Percentiles rank a stretch among this genome's conserved stretches.
Evolutionary conservation across 2,797 vertebrate genomes (phyloP).

Genomic region (Cossypha polioptera): DNA sequence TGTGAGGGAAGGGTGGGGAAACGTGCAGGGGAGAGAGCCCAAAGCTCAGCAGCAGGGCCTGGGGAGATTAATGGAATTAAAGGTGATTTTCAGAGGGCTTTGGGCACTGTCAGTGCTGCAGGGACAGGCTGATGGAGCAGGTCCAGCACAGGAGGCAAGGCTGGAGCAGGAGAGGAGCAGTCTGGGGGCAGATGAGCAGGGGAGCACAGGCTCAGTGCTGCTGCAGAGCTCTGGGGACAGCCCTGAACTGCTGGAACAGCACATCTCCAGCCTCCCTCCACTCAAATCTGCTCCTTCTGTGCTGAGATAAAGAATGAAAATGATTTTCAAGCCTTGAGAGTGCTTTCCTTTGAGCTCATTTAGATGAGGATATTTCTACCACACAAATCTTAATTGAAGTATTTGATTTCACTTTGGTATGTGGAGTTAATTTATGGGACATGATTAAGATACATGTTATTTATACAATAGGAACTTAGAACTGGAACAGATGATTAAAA

Average conservation of each 20-base stretch:
- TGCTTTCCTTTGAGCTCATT: constrained; percentile 5
- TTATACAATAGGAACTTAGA: not conserved
- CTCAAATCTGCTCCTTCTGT: not conserved
- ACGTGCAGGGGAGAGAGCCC: not conserved
- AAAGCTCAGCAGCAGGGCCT: accelerated
- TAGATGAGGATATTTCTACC: constrained; percentile 1
- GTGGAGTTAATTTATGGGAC: constrained; percentile 24
- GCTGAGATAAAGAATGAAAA: not conserved
- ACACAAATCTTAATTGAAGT: not conserved
- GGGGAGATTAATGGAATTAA: not conserved
- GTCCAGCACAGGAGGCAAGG: not conserved
- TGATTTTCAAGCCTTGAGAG: not conserved
- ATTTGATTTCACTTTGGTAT: constrained; percentile 27
- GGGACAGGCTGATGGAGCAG: not conserved
- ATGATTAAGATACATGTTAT: not conserved
- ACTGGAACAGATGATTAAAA: constrained; percentile 21
- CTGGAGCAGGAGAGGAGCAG: not conserved
- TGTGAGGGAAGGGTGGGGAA: not conserved
- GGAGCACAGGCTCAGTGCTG: not conserved
- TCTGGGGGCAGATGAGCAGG: accelerated
- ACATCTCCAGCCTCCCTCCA: not conserved
- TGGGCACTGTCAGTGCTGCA: not conserved
- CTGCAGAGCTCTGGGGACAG: not conserved
- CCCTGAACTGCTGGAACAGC: not conserved
- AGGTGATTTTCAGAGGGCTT: not conserved